phyloP scores from a whole-genome alignment of 2,888 invertebrate genomes.

The Mesopsocus fuscifrons region DNA sequence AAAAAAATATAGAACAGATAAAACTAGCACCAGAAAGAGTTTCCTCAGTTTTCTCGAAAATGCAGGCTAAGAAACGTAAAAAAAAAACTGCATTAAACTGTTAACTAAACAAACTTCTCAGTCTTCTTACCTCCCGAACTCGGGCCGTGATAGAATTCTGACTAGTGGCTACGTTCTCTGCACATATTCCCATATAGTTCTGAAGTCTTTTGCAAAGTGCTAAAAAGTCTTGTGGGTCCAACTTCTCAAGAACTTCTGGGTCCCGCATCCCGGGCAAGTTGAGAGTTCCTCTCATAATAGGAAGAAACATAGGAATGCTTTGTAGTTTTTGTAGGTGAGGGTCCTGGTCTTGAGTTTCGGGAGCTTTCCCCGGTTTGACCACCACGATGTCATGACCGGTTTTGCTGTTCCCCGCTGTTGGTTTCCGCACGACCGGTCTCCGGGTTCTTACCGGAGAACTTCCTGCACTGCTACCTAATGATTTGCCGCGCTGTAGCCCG shows the following conservation, averaged over 20 bases:
- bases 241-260: slow-evolving; percentile 66
- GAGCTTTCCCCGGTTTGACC: slow-evolving; percentile 43
- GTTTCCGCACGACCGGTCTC: slow-evolving; percentile 19
- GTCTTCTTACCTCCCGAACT: slow-evolving; percentile 56
- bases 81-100: too few relatives aligned
- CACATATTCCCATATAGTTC: slow-evolving; percentile 63
- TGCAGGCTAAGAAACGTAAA: too few relatives aligned
- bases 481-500: slow-evolving; percentile 20
- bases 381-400: slow-evolving; percentile 61
- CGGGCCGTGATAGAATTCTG: slow-evolving; percentile 53
- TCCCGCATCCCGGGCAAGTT: slow-evolving; percentile 62
- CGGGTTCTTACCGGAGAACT: slow-evolving; percentile 19
- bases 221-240: slow-evolving; percentile 47
- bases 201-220: slow-evolving; percentile 65
- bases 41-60: too few relatives aligned
- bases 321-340: slow-evolving; percentile 52
- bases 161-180: slow-evolving; percentile 61
- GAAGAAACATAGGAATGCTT: slow-evolving; percentile 79
- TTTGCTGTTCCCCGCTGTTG: slow-evolving; percentile 23
- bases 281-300: slow-evolving; percentile 76
- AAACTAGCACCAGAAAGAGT: too few relatives aligned
- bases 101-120: too few relatives aligned
- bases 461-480: slow-evolving; percentile 18
- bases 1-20: too few relatives aligned
- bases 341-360: slow-evolving; percentile 46